Percentiles rank a stretch among this genome's conserved stretches.
phyloP scores from a whole-genome alignment of 2,113 vertebrate genomes.

The Pterocles orientalis region DNA sequence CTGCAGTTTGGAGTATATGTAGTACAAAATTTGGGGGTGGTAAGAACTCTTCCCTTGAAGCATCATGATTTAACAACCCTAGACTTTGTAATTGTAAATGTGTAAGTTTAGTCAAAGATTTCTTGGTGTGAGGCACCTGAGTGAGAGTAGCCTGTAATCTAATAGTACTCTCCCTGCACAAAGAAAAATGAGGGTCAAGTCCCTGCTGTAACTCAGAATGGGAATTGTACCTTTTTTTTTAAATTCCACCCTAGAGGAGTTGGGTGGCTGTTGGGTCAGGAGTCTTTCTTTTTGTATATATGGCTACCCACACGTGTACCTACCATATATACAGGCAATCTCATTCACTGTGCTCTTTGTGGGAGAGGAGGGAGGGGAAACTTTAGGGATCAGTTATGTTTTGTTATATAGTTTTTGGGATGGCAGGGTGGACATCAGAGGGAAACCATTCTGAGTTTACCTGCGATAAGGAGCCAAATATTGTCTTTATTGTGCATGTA shows the following conservation, averaged over 20 bases:
- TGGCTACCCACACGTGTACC: not conserved
- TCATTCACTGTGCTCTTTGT: not conserved
- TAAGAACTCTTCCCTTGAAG: not conserved
- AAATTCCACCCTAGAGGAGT: too few species aligned
- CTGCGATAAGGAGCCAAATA: not conserved
- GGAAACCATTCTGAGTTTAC: not conserved
- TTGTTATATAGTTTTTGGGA: not conserved
- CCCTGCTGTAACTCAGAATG: not conserved
- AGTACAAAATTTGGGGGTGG: not conserved
- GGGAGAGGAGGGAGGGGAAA: not conserved
- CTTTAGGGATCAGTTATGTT: not conserved
- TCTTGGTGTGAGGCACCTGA: not conserved
- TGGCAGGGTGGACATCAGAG: rapidly evolving
- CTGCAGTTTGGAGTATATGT: not conserved
- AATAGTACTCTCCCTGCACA: rapidly evolving
- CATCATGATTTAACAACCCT: not conserved
- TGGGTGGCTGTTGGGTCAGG: not conserved
- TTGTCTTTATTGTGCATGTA: not conserved
- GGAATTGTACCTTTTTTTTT: not conserved
- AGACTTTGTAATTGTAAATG: not conserved
- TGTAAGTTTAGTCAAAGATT: not conserved
- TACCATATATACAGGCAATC: rapidly evolving
- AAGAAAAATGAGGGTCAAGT: not conserved
- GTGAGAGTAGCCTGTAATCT: not conserved
- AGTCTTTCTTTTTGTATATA: not conserved